These are phyloP conservation scores for Orthosia incerta DNA, from an alignment of 2,888 invertebrate genomes.

Conservation along the genomic window DNA sequence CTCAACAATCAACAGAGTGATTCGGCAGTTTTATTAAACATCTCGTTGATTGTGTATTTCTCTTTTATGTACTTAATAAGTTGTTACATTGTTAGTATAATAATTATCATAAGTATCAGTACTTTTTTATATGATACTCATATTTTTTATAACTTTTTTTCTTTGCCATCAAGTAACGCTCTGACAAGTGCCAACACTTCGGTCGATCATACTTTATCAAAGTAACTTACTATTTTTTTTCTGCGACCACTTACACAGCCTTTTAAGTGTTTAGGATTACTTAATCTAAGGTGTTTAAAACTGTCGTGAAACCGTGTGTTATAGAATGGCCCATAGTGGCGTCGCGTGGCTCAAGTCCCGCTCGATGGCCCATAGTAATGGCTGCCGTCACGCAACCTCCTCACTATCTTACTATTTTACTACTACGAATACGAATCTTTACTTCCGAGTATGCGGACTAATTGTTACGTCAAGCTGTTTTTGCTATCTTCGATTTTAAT, in stretches of 20 bases:
- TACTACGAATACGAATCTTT: constrained; percentile 63
- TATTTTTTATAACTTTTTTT: constrained; percentile 7
- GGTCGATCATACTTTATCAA: constrained; percentile 21
- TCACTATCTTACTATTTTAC: constrained; percentile 65
- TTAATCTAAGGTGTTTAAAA: constrained; percentile 48
- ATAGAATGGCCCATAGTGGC: constrained; percentile 44
- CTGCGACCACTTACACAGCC: neutral
- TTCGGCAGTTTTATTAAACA: constrained; percentile 39
- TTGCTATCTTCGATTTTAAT: constrained; percentile 61
- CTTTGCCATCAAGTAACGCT: neutral
- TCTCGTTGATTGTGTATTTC: constrained; percentile 16
- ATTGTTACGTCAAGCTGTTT: constrained; percentile 72
- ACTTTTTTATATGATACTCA: neutral
- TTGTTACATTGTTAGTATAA: constrained; percentile 10
- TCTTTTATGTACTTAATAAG: constrained; percentile 17
- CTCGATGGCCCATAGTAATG: constrained; percentile 68
- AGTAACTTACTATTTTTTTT: constrained; percentile 40
- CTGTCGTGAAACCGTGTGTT: constrained; percentile 48
- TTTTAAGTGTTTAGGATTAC: constrained; percentile 28
- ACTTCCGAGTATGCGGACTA: constrained; percentile 65
- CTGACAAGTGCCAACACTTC: constrained; percentile 18
- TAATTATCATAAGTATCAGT: constrained; percentile 23
- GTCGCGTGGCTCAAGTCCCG: constrained; percentile 67
- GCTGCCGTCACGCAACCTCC: constrained; percentile 64
- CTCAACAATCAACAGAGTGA: constrained; percentile 50